Percentiles rank a stretch among this genome's conserved stretches.
These are phyloP conservation scores for Eupristina koningsbergeri DNA, from an alignment of 1,140 invertebrate species.

Conservation along the genomic window DNA sequence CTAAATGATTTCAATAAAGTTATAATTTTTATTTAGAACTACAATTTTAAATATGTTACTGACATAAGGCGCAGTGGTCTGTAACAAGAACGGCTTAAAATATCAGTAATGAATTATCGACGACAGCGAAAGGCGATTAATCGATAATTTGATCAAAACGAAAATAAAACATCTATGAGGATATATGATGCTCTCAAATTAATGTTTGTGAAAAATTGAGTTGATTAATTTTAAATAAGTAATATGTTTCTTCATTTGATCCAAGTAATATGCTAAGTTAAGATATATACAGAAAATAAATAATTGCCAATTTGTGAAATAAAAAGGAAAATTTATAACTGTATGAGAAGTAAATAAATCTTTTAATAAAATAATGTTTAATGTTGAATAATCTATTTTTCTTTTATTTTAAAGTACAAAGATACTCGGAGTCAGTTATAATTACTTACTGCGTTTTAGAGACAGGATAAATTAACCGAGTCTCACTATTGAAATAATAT, in stretches of 20 bases:
- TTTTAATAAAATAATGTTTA: too few relatives aligned
- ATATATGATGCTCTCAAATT: not conserved
- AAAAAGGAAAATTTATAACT: too few relatives aligned
- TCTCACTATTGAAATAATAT: constrained; percentile 15
- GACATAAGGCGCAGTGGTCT: not conserved
- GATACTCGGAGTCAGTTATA: not conserved
- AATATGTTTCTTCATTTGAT: not conserved
- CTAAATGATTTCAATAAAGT: not conserved
- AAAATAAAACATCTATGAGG: constrained; percentile 11
- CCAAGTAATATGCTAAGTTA: too few relatives aligned
- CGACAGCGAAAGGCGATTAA: not conserved
- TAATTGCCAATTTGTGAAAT: too few relatives aligned
- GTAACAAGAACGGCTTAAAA: constrained; percentile 1
- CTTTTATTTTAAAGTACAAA: not conserved
- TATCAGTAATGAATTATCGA: constrained; percentile 47
- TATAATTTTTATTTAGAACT: not conserved
- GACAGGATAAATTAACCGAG: not conserved
- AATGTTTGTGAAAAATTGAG: not conserved
- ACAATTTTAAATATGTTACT: too few relatives aligned
- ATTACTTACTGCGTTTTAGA: not conserved
- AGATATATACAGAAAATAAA: too few relatives aligned
- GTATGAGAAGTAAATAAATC: too few relatives aligned
- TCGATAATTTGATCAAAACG: constrained; percentile 27
- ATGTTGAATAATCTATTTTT: too few relatives aligned
- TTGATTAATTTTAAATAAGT: not conserved